phyloP scores from a whole-genome alignment of 2,888 invertebrate species.

The Laspeyria flexula region DNA sequence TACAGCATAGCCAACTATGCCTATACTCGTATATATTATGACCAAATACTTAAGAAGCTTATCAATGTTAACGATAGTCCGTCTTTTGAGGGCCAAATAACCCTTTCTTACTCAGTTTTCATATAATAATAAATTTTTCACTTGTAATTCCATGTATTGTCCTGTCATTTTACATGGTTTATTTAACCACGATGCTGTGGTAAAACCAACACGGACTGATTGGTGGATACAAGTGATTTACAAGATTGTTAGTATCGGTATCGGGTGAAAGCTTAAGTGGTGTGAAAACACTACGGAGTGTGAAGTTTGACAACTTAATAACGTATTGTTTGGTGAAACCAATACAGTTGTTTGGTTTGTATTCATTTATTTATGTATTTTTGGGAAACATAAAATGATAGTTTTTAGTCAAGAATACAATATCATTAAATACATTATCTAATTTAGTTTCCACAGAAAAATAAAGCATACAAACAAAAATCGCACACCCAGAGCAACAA shows the following conservation, averaged over 20 bases:
- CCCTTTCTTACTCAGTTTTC: background rate
- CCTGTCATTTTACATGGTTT: background rate
- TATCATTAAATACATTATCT: too few species aligned
- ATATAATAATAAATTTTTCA: background rate
- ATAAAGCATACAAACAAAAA: too few species aligned
- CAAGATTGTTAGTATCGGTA: conserved; percentile 54
- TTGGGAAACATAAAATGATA: too few species aligned
- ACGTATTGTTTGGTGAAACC: conserved; percentile 43
- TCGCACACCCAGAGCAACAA: too few species aligned
- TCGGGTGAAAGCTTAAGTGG: conserved; percentile 47
- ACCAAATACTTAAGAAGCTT: too few species aligned
- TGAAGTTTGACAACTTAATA: conserved; percentile 56
- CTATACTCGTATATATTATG: too few species aligned
- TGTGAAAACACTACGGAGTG: conserved; percentile 53
- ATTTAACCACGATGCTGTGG: conserved; percentile 12
- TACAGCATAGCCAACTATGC: too few species aligned
- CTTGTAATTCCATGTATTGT: conserved; percentile 5
- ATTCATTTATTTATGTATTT: background rate
- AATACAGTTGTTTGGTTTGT: background rate
- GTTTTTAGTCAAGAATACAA: too few species aligned
- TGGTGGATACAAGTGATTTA: conserved; percentile 53
- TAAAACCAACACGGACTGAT: conserved; percentile 37
- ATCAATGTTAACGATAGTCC: too few species aligned
- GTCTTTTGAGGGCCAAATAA: background rate
- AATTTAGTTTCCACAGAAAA: too few species aligned